Evolutionary conservation across 2,888 invertebrate genomes (phyloP).

Genomic region (Netelia melanura): DNA sequence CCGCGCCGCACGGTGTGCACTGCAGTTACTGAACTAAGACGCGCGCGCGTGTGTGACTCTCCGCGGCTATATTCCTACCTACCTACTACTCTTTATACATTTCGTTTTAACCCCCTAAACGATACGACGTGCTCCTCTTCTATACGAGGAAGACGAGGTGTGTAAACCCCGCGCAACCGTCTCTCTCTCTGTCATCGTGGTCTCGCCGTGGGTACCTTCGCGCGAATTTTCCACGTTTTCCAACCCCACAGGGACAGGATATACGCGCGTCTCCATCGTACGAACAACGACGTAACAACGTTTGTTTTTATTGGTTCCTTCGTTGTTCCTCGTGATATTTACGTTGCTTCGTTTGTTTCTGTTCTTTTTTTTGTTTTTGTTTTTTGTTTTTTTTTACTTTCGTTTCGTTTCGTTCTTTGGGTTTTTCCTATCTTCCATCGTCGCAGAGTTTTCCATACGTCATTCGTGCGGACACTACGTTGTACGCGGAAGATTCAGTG

Average conservation of each 20-base stretch:
- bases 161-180: conserved; percentile 32
- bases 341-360: not conserved
- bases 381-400: conserved; percentile 30
- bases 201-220: not conserved
- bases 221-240: conserved; percentile 10
- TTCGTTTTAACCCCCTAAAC: conserved; percentile 66
- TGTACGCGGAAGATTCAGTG: conserved; percentile 20
- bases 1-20: conserved; percentile 85
- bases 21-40: conserved; percentile 81
- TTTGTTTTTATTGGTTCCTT: not conserved
- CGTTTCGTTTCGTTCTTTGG: conserved; percentile 20
- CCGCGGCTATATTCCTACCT: conserved; percentile 1
- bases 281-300: conserved; percentile 4
- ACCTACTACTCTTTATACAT: conserved; percentile 39
- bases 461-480: conserved; percentile 7
- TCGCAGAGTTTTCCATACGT: conserved; percentile 8
- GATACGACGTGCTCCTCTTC: conserved; percentile 70
- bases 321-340: not conserved
- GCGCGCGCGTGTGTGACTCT: conserved; percentile 81
- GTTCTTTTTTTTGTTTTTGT: conserved; percentile 27
- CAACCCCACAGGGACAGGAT: conserved; percentile 3
- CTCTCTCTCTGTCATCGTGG: conserved; percentile 1
- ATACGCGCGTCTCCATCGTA: conserved; percentile 25
- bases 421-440: conserved; percentile 33
- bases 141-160: conserved; percentile 19